A percentile compares a stretch with the other conserved stretches of the same genome.
Evolutionary conservation across 2,113 vertebrate genomes (phyloP).

Genomic region (Stomatorhinus ivindoensis): DNA sequence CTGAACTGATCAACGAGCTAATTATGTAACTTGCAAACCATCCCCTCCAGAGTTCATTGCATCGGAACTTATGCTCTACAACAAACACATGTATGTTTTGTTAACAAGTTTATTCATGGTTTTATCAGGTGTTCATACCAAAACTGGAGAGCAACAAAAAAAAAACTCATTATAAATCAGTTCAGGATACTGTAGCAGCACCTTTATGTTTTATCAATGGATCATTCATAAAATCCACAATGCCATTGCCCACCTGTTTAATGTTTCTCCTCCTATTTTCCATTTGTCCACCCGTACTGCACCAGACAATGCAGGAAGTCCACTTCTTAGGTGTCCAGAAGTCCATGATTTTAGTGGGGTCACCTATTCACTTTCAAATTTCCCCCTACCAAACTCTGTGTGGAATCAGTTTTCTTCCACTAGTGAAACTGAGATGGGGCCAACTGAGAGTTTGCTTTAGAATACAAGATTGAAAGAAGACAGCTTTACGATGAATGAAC

Average conservation of each 20-base stretch:
- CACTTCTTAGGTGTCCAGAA: conserved; percentile 76
- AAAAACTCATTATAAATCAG: conserved; percentile 63
- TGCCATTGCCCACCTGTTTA: conserved; percentile 69
- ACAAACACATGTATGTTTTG: conserved; percentile 42
- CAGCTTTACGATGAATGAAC: conserved; percentile 91
- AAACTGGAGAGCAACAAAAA: conserved; percentile 35
- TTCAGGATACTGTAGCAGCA: conserved; percentile 50
- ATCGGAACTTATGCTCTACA: conserved; percentile 39
- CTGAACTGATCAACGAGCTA: background rate
- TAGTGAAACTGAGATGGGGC: conserved; percentile 79
- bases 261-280: conserved; percentile 75
- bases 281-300: conserved; percentile 73
- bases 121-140: conserved; percentile 42
- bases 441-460: conserved; percentile 78
- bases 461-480: conserved; percentile 80
- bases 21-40: background rate
- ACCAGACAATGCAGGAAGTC: conserved; percentile 73
- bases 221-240: conserved; percentile 70
- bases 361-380: conserved; percentile 76
- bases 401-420: conserved; percentile 75
- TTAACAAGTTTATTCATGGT: conserved; percentile 34
- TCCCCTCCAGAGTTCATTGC: background rate
- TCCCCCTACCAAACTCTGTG: conserved; percentile 48
- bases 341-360: conserved; percentile 73
- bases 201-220: conserved; percentile 56